A percentile compares a stretch with the other conserved stretches of the same genome.
These are phyloP conservation scores for Aleiodes alternator DNA, from an alignment of 2,888 invertebrate genomes.

Conservation along the genomic window DNA sequence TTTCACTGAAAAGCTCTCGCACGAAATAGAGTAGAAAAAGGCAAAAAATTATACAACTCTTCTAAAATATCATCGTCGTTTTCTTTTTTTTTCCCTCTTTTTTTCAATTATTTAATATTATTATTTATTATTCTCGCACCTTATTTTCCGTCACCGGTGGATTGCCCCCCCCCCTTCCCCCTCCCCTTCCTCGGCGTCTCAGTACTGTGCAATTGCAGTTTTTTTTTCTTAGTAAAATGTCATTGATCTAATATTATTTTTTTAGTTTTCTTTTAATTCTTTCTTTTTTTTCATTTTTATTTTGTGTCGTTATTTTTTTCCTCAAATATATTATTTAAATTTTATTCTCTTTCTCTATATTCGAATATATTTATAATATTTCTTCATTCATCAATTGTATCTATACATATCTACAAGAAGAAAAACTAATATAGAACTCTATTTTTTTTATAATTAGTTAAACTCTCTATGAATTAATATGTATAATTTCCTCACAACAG, in stretches of 20 bases:
- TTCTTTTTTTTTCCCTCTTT: too few relatives aligned
- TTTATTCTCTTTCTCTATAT: conserved; percentile 63
- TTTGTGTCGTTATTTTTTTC: conserved; percentile 53
- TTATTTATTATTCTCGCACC: conserved; percentile 9
- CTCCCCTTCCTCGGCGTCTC: not conserved
- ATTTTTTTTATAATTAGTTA: conserved; percentile 69
- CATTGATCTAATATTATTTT: conserved; percentile 16
- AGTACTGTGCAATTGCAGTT: conserved; percentile 16
- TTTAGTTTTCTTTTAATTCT: not conserved
- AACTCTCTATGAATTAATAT: conserved; percentile 74
- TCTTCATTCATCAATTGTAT: conserved; percentile 59
- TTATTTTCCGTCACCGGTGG: conserved; percentile 21
- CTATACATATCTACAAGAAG: conserved; percentile 74
- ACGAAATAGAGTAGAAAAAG: conserved; percentile 70
- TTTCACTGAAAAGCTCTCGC: conserved; percentile 59
- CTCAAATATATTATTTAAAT: conserved; percentile 71
- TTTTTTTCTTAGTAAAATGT: conserved; percentile 6
- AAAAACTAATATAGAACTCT: conserved; percentile 73
- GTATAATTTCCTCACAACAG: conserved; percentile 68
- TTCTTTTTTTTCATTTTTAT: conserved; percentile 20
- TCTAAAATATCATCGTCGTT: conserved; percentile 11
- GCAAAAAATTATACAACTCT: conserved; percentile 60
- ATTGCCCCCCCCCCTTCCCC: not conserved
- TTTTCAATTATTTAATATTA: conserved; percentile 14
- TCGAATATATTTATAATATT: conserved; percentile 66